Evolutionary conservation across 2,113 vertebrate species (phyloP).

Genomic region (Galeopterus variegatus): DNA sequence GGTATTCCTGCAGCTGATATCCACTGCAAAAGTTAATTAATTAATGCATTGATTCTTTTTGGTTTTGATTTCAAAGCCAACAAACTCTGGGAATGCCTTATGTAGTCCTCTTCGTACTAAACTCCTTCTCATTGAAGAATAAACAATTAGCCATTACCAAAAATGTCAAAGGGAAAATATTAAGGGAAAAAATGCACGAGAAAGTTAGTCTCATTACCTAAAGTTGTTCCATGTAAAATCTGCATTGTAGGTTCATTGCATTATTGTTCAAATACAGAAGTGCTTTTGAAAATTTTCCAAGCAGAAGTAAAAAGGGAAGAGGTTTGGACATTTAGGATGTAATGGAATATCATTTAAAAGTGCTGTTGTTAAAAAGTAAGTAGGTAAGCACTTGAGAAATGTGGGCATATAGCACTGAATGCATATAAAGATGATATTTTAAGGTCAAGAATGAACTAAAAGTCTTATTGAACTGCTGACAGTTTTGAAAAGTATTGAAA

Average conservation of each 20-base stretch:
- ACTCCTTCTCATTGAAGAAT: background rate
- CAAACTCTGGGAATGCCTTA: background rate
- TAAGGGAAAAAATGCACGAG: background rate
- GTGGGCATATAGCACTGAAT: background rate
- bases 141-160: background rate
- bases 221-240: background rate
- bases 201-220: background rate
- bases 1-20: background rate
- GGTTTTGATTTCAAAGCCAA: slow-evolving; percentile 56
- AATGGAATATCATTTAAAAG: slow-evolving; percentile 54
- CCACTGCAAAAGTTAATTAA: background rate
- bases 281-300: slow-evolving; percentile 67
- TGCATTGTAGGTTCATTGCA: background rate
- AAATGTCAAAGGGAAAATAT: background rate
- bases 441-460: slow-evolving; percentile 58
- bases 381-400: slow-evolving; percentile 65
- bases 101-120: background rate
- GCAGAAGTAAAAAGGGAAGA: slow-evolving; percentile 34
- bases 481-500: slow-evolving; percentile 67
- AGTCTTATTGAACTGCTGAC: slow-evolving; percentile 72
- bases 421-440: slow-evolving; percentile 69
- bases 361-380: slow-evolving; percentile 34
- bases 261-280: slow-evolving; percentile 42
- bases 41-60: background rate
- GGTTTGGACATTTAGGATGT: background rate